Conservation (phyloP, 2,888 invertebrate species). For the Troilus luridus region DNA sequence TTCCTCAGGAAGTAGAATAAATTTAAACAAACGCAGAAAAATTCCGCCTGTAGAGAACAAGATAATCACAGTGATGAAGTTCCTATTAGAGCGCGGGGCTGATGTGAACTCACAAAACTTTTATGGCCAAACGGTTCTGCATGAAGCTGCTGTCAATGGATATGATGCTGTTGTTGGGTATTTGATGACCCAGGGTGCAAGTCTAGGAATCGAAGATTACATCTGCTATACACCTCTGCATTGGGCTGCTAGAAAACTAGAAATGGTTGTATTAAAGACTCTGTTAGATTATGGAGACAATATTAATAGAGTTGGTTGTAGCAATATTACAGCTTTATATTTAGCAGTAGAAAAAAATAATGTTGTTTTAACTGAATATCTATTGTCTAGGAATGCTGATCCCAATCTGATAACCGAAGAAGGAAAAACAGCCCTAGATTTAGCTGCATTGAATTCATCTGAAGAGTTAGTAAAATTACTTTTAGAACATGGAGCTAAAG, state of each 20-base stretch:
- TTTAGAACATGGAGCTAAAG: not conserved
- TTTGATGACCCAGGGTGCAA: not conserved
- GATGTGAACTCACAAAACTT: not conserved
- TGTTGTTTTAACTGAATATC: not conserved
- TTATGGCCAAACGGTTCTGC: not conserved
- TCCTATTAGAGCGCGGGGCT: not conserved
- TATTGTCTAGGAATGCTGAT: not conserved
- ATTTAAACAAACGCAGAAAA: too few species aligned
- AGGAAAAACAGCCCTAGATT: not conserved
- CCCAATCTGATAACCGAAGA: not conserved
- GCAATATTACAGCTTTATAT: not conserved
- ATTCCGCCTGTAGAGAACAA: too few species aligned
- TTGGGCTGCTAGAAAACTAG: not conserved
- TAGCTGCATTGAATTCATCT: not conserved
- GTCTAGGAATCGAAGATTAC: not conserved
- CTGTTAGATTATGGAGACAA: not conserved
- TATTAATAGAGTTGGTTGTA: not conserved
- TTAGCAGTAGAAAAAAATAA: not conserved
- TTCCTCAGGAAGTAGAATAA: too few species aligned
- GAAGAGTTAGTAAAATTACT: not conserved
- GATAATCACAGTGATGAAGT: not conserved
- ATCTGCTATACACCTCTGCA: not conserved
- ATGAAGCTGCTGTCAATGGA: not conserved
- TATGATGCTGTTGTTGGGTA: not conserved
- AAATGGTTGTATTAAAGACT: not conserved